Evolutionary conservation across 2,113 vertebrate species (phyloP).

Genomic region (Aldabrachelys gigantea): DNA sequence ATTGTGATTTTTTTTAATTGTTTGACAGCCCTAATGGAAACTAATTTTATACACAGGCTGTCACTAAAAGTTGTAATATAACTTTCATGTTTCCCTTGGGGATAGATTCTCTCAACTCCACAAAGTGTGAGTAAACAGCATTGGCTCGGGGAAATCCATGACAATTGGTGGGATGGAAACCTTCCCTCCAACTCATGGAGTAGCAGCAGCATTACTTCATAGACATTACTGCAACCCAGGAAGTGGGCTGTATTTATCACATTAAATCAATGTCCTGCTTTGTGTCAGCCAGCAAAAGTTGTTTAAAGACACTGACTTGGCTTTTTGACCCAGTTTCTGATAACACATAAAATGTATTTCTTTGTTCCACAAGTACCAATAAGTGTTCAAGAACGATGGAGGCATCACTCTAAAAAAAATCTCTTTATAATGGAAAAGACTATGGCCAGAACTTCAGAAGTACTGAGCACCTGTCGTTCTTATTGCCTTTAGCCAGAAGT

Average conservation of each 20-base stretch:
- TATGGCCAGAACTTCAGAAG: background rate
- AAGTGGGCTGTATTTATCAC: background rate
- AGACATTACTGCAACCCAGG: rapidly evolving
- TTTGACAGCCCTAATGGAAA: background rate
- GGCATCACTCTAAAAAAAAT: background rate
- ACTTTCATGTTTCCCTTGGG: background rate
- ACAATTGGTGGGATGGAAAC: background rate
- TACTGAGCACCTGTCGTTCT: background rate
- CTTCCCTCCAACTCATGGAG: background rate
- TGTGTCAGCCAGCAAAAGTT: background rate
- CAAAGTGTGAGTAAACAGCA: background rate
- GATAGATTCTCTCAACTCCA: background rate
- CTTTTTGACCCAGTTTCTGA: background rate
- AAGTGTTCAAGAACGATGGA: background rate
- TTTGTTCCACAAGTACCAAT: background rate
- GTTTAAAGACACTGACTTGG: background rate
- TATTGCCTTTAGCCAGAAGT: background rate
- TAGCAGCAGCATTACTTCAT: rapidly evolving
- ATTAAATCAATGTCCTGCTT: background rate
- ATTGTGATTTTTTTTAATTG: background rate
- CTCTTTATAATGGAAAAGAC: background rate
- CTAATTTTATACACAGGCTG: background rate
- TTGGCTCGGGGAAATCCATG: background rate
- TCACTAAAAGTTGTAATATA: background rate
- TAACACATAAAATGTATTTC: background rate